Evolutionary conservation across 2,113 vertebrate genomes (phyloP).

Genomic region (Quiscalus mexicanus): DNA sequence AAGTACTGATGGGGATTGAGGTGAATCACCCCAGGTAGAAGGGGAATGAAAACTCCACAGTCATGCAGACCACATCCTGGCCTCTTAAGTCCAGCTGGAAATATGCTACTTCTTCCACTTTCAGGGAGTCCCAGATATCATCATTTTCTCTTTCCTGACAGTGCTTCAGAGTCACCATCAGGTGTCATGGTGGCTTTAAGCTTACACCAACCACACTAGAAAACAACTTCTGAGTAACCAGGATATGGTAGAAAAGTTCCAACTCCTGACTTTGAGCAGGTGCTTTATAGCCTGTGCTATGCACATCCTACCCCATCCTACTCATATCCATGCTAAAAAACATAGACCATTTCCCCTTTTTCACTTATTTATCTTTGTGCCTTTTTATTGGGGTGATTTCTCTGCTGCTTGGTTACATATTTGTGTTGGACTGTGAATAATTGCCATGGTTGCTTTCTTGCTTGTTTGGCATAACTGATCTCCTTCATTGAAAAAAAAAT

Average conservation of each 20-base stretch:
- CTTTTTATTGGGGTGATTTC: not conserved
- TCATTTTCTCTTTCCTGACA: not conserved
- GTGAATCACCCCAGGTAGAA: not conserved
- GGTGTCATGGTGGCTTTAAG: not conserved
- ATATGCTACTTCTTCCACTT: not conserved
- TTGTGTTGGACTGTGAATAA: not conserved
- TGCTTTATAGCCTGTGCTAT: not conserved
- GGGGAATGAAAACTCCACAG: not conserved
- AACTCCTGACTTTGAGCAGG: not conserved
- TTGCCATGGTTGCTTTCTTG: not conserved
- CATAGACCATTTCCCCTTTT: not conserved
- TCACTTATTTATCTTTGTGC: not conserved
- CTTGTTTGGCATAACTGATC: not conserved
- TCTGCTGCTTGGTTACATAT: conserved; percentile 1
- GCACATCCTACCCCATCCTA: not conserved
- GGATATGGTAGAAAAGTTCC: not conserved
- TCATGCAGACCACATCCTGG: rapidly evolving
- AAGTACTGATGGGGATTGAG: not conserved
- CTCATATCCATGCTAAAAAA: not conserved
- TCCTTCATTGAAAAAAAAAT: not conserved
- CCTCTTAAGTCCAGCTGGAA: not conserved
- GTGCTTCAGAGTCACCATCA: not conserved
- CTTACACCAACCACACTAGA: not conserved
- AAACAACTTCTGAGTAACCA: not conserved
- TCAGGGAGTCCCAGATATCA: not conserved